These are phyloP conservation scores for Eurytoma adleriae DNA, from an alignment of 2,888 invertebrate genomes.

Conservation along the genomic window DNA sequence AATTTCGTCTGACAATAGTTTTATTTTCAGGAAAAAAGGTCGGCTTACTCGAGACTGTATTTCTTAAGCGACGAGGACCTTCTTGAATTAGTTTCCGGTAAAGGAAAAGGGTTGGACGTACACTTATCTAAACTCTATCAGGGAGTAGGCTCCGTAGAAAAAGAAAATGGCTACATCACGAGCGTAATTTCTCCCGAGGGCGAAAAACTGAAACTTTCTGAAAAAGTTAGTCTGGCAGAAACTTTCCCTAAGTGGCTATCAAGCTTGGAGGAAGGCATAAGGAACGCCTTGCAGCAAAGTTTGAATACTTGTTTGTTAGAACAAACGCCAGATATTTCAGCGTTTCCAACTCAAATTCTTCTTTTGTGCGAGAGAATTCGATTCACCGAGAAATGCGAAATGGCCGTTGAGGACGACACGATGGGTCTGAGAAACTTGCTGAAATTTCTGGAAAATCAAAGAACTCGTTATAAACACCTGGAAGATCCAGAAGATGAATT, in stretches of 20 bases:
- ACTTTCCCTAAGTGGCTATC: constrained; percentile 84
- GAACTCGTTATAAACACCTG: constrained; percentile 77
- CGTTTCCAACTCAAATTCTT: constrained; percentile 72
- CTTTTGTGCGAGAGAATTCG: constrained; percentile 69
- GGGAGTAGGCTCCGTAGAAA: constrained; percentile 88
- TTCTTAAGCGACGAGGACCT: constrained; percentile 99
- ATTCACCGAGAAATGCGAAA: constrained; percentile 72
- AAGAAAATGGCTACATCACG: constrained; percentile 79
- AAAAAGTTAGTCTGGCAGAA: constrained; percentile 70
- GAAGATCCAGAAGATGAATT: constrained; percentile 78
- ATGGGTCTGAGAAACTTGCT: constrained; percentile 75
- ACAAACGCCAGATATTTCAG: constrained; percentile 65
- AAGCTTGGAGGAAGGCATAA: constrained; percentile 90
- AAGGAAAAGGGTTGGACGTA: constrained; percentile 81
- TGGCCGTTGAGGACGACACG: constrained; percentile 65
- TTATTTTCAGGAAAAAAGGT: constrained; percentile 88
- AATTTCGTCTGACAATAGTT: background rate
- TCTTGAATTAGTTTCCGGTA: constrained; percentile 87
- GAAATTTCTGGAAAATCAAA: constrained; percentile 78
- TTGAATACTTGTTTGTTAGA: constrained; percentile 70
- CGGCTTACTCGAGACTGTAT: constrained; percentile 95
- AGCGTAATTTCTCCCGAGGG: constrained; percentile 82
- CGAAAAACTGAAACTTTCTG: constrained; percentile 78
- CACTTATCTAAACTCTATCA: constrained; percentile 98
- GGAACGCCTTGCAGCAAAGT: constrained; percentile 73